Conservation (phyloP, 1,140 invertebrate species). For the Telenomus remus region DNA sequence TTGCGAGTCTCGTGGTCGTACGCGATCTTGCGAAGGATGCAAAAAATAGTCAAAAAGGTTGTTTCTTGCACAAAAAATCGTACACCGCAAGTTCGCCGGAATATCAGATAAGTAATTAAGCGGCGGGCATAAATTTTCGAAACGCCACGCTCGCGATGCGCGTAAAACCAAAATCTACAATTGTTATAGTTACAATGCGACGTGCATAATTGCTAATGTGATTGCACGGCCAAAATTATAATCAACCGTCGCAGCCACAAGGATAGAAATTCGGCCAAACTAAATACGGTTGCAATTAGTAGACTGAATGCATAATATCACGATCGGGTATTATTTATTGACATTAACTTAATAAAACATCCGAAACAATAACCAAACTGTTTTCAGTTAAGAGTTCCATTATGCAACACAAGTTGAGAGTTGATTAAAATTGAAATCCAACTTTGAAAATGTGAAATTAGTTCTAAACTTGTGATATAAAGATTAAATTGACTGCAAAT, state of each 20-base stretch:
- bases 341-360: too few relatives aligned
- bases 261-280: too few relatives aligned
- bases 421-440: too few relatives aligned
- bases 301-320: neutral
- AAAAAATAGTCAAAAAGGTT: constrained; percentile 62
- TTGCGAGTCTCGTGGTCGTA: constrained; percentile 61
- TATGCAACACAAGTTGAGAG: too few relatives aligned
- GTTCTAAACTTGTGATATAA: too few relatives aligned
- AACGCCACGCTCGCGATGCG: constrained; percentile 22
- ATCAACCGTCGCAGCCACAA: constrained; percentile 22
- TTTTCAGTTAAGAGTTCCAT: too few relatives aligned
- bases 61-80: constrained; percentile 34
- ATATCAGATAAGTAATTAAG: constrained; percentile 65
- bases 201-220: constrained; percentile 48
- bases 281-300: neutral
- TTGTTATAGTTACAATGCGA: constrained; percentile 36
- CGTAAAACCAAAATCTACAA: constrained; percentile 45
- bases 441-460: too few relatives aligned
- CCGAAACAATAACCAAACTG: too few relatives aligned
- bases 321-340: too few relatives aligned
- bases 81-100: constrained; percentile 39
- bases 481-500: neutral
- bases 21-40: constrained; percentile 63
- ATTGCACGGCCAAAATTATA: constrained; percentile 48
- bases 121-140: constrained; percentile 56